These are phyloP conservation scores for Pegea sp. DNA, from an alignment of 23 tunicate genomes.

Conservation along the genomic window DNA sequence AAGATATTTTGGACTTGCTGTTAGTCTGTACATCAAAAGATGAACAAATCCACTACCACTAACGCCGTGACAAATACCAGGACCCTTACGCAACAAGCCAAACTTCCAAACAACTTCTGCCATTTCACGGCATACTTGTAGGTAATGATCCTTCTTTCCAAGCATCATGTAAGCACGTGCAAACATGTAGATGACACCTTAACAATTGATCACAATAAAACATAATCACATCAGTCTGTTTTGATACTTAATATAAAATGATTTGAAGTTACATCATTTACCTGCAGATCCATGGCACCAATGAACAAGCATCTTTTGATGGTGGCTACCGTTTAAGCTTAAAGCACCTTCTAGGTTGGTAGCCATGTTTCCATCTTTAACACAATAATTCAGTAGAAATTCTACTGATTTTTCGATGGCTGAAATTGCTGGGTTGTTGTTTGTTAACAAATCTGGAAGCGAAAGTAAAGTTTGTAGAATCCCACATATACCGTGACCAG, in stretches of 20 bases:
- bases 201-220: too few species aligned
- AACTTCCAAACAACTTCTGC: conserved; percentile 63
- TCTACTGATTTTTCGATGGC: conserved; percentile 22
- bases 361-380: conserved; percentile 30
- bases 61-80: conserved; percentile 85
- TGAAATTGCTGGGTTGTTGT: conserved; percentile 2
- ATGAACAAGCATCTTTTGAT: conserved; percentile 44
- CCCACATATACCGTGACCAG: conserved; percentile 73
- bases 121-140: conserved; percentile 19
- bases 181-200: conserved; percentile 44
- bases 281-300: conserved; percentile 98
- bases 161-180: conserved; percentile 50
- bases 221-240: too few species aligned
- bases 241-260: too few species aligned
- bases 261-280: too few species aligned
- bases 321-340: conserved; percentile 1
- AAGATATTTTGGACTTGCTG: conserved; percentile 54
- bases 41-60: conserved; percentile 78
- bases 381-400: conserved; percentile 13
- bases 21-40: conserved; percentile 43
- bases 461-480: conserved; percentile 38
- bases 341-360: conserved; percentile 25
- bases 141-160: conserved; percentile 16
- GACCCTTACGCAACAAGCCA: conserved; percentile 72
- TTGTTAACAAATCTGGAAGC: conserved; percentile 9